Base-by-base conservation (phyloP, 2,888 invertebrate genomes). In the Deilephila porcellus region DNA sequence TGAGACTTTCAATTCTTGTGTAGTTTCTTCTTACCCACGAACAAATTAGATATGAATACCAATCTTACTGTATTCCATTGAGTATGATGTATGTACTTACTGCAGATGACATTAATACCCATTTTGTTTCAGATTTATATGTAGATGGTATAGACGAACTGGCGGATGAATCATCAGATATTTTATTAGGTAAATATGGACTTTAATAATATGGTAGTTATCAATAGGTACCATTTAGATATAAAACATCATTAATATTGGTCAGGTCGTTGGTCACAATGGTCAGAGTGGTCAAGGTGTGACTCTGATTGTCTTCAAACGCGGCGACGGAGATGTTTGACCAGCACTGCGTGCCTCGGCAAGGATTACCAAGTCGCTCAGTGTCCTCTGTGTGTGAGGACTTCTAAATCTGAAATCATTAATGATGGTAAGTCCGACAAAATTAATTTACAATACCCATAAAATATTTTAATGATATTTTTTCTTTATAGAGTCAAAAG, bases 201-300 rank as follows among this genome's bases (percentile, higher is more conserved):
- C 17, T 72, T 74, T 45, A 52, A 14, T 74, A 7, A n/a, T 56
- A 32, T 56, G 62, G 37, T 4, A 25, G 53, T 20, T 3, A 11
- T 52, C 11, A 14, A 45, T 14, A 3, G 0, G 0, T 25, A 25
- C 11, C 14, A 14, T 11, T 14, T 11, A 45, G 3, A 45, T 45
- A 45, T 11, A 29, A 7, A 32, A 45, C 14, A 52, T 45, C 6
- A 29, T 45, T 17, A 52, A 62, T 29, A 29, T 60, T 52, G 7
- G n/a, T 11, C 74, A 94, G 98, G 98, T 77, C 95, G 96, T 71
- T 98, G 98, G 98, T 97, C 97, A 0, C 95, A 96, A 78, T 98
- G 98, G 98, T 98, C 98, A 6, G 96, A 97, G 56, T 99, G 98
- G 98, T 98, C 98, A 19, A 96, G 97, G 73, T 99, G 99, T 89